Percentiles rank a stretch among this genome's conserved stretches.
Conservation (phyloP, 1,140 invertebrate species). For the Grapholita molesta region DNA sequence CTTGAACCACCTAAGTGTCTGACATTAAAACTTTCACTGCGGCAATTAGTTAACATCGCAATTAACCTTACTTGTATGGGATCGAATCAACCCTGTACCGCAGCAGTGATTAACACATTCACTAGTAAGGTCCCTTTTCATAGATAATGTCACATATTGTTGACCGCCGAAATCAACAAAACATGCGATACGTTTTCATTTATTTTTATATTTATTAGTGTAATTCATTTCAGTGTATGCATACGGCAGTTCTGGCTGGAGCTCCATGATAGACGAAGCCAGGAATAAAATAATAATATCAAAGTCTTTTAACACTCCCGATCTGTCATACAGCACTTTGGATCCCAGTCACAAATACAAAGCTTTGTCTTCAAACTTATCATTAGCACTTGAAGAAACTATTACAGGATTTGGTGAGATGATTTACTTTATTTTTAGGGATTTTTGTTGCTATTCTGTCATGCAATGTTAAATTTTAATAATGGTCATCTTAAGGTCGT, state of each 20-base stretch:
- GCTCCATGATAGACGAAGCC: slow-evolving; percentile 26
- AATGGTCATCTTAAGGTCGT: no score
- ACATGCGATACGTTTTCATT: no score
- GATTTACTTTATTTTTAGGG: not conserved
- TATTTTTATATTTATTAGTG: not conserved
- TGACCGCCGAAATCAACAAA: no score
- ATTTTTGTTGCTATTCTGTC: not conserved
- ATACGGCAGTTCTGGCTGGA: slow-evolving; percentile 36
- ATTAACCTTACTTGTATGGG: no score
- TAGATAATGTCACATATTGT: no score
- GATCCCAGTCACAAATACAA: not conserved
- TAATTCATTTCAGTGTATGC: slow-evolving; percentile 22
- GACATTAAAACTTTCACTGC: no score
- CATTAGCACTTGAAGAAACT: not conserved
- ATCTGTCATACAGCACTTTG: not conserved
- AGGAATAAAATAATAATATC: slow-evolving; percentile 31
- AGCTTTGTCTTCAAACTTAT: not conserved
- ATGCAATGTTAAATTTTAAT: no score
- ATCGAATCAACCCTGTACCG: no score
- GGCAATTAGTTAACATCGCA: no score
- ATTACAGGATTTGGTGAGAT: not conserved
- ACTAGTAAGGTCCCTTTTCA: no score
- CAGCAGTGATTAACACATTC: no score
- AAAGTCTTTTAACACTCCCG: slow-evolving; percentile 16
- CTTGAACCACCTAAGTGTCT: no score